phyloP scores from a whole-genome alignment of 2,797 vertebrate genomes.

The Cottoperca gobio region DNA sequence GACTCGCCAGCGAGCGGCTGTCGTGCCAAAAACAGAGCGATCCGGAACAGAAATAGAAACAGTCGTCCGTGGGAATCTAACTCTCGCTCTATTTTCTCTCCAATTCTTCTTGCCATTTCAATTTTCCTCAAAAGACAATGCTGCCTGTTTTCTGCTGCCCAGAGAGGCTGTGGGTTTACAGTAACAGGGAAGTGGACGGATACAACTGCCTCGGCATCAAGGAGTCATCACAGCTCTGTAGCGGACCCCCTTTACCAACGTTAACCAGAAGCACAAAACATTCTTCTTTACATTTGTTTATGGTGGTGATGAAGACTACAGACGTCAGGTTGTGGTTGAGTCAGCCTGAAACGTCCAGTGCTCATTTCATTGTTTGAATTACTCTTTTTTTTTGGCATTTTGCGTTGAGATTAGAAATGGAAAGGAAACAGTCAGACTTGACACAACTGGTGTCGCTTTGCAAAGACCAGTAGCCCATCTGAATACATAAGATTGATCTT shows the following conservation, averaged over 20 bases:
- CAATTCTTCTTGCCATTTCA: conserved; percentile 36
- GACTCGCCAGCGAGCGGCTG: conserved; percentile 49
- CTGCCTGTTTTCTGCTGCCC: conserved; percentile 34
- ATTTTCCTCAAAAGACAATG: conserved; percentile 32
- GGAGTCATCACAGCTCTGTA: conserved; percentile 11
- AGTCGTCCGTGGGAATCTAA: conserved; percentile 63
- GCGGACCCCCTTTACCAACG: neutral
- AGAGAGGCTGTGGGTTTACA: too few species aligned
- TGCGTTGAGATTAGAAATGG: neutral
- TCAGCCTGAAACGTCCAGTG: neutral
- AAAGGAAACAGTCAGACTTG: too few species aligned
- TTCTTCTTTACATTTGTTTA: neutral
- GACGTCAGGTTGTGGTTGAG: neutral
- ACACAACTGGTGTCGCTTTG: too few species aligned
- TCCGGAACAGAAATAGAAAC: conserved; percentile 70
- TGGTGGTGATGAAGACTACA: neutral
- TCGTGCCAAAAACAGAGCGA: conserved; percentile 64
- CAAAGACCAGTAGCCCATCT: neutral
- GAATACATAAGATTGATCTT: neutral
- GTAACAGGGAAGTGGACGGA: too few species aligned
- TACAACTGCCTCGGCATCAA: conserved; percentile 5
- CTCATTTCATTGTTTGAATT: neutral
- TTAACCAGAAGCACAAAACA: neutral
- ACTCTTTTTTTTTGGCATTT: neutral
- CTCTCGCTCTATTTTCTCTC: conserved; percentile 28